These are phyloP conservation scores for Oxygymnocypris stewartii DNA, from an alignment of 2,113 vertebrate genomes.

Conservation along the genomic window DNA sequence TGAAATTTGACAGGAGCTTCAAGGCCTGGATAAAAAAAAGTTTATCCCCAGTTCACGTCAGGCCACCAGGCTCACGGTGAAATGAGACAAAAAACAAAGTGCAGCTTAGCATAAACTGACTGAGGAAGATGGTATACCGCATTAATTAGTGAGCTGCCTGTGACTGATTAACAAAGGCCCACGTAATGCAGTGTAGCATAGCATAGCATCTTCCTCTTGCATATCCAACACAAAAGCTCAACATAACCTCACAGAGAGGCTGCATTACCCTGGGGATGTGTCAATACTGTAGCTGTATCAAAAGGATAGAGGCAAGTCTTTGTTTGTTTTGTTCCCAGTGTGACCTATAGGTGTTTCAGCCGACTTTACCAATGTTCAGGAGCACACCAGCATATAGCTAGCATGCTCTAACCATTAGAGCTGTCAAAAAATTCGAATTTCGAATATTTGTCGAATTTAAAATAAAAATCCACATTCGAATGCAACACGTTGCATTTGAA, in stretches of 20 bases:
- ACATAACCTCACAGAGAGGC: slow-evolving; percentile 1
- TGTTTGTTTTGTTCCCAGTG: slow-evolving; percentile 1
- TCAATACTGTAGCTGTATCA: slow-evolving; percentile 11
- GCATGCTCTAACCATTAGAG: not conserved
- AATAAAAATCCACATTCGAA: too few relatives aligned
- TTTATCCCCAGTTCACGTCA: slow-evolving; percentile 2
- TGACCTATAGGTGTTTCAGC: not conserved
- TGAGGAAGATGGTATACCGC: slow-evolving; percentile 25
- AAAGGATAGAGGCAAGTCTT: not conserved
- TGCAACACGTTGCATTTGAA: too few relatives aligned
- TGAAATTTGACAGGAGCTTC: slow-evolving; percentile 37
- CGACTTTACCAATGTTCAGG: not conserved
- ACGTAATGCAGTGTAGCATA: slow-evolving; percentile 28
- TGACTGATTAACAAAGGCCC: slow-evolving; percentile 48
- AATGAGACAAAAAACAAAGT: slow-evolving; percentile 16
- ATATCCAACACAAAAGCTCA: slow-evolving; percentile 30
- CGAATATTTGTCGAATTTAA: too few relatives aligned
- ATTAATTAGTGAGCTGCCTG: slow-evolving; percentile 2
- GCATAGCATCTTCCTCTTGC: slow-evolving; percentile 35
- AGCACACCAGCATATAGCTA: not conserved
- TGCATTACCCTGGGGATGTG: slow-evolving; percentile 35
- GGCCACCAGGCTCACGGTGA: not conserved
- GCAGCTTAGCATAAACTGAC: slow-evolving; percentile 23
- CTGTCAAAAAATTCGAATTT: too few relatives aligned
- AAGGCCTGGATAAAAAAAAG: slow-evolving; percentile 15